These are phyloP conservation scores for Aphelinus certus DNA, from an alignment of 1,140 invertebrate species.

Conservation along the genomic window DNA sequence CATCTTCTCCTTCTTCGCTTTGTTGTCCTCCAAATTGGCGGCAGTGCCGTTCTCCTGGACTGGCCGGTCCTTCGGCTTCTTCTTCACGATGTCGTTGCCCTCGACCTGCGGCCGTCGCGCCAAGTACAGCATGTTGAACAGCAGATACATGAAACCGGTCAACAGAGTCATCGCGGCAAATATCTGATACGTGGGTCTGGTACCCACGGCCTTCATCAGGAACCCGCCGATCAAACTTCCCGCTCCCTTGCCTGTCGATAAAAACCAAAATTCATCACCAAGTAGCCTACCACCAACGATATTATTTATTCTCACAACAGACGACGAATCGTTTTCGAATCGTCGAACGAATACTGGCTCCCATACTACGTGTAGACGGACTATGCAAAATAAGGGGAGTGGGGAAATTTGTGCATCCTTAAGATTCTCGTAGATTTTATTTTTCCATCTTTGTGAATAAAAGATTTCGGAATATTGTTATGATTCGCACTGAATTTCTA, in stretches of 20 bases:
- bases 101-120: slow-evolving; percentile 65
- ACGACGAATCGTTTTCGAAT: too few relatives aligned
- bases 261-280: neutral
- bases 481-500: too few relatives aligned
- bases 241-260: slow-evolving; percentile 74
- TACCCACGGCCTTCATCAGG: slow-evolving; percentile 78
- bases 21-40: slow-evolving; percentile 32
- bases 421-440: too few relatives aligned
- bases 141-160: slow-evolving; percentile 75
- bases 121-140: slow-evolving; percentile 75
- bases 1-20: slow-evolving; percentile 29
- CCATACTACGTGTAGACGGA: too few relatives aligned
- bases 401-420: too few relatives aligned
- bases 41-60: slow-evolving; percentile 42
- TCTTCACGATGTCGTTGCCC: slow-evolving; percentile 67
- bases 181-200: slow-evolving; percentile 77
- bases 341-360: too few relatives aligned
- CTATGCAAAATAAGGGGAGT: too few relatives aligned
- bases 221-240: slow-evolving; percentile 82
- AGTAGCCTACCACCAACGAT: too few relatives aligned
- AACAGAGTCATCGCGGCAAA: slow-evolving; percentile 72
- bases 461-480: too few relatives aligned
- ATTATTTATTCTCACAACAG: too few relatives aligned
- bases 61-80: slow-evolving; percentile 55
- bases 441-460: too few relatives aligned